A percentile compares a stretch with the other conserved stretches of the same genome.
These are phyloP conservation scores for Leptinotarsa rubiginosa DNA, from an alignment of 2,888 invertebrate species.

Conservation along the genomic window DNA sequence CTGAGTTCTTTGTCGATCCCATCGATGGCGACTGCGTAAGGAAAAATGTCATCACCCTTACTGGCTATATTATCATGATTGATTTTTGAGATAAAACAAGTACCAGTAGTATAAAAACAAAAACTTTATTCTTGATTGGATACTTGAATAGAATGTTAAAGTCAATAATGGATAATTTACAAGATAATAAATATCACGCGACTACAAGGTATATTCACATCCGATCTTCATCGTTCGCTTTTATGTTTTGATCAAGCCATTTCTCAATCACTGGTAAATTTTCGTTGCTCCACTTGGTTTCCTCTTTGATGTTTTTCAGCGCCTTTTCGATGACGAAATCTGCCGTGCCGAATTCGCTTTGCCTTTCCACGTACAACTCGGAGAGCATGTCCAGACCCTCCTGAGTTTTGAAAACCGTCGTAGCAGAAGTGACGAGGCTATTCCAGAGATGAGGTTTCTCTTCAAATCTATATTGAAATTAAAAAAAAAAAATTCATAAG, in stretches of 20 bases:
- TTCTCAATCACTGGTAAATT: constrained; percentile 80
- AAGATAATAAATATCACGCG: constrained; percentile 8
- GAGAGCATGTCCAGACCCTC: constrained; percentile 79
- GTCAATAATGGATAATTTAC: constrained; percentile 5
- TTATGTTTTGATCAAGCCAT: constrained; percentile 75
- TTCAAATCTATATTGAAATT: constrained; percentile 69
- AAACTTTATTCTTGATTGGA: not conserved
- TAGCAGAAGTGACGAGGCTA: constrained; percentile 79
- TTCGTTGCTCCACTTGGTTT: constrained; percentile 81
- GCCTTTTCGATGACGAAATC: constrained; percentile 81
- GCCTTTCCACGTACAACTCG: constrained; percentile 73
- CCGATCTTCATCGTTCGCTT: constrained; percentile 49
- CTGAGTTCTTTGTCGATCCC: too few relatives aligned
- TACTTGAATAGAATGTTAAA: not conserved
- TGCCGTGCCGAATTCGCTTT: constrained; percentile 79
- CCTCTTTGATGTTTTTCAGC: constrained; percentile 78
- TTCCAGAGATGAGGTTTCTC: constrained; percentile 82
- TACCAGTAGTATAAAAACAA: not conserved
- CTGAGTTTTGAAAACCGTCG: constrained; percentile 80
- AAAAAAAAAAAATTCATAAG: not conserved
- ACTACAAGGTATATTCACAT: not conserved
- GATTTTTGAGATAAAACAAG: not conserved
- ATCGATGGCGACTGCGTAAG: too few relatives aligned
- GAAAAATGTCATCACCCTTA: too few relatives aligned
- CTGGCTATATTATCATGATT: too few relatives aligned